These are phyloP conservation scores for Isichthys henryi DNA, from an alignment of 2,113 vertebrate species.

Conservation along the genomic window DNA sequence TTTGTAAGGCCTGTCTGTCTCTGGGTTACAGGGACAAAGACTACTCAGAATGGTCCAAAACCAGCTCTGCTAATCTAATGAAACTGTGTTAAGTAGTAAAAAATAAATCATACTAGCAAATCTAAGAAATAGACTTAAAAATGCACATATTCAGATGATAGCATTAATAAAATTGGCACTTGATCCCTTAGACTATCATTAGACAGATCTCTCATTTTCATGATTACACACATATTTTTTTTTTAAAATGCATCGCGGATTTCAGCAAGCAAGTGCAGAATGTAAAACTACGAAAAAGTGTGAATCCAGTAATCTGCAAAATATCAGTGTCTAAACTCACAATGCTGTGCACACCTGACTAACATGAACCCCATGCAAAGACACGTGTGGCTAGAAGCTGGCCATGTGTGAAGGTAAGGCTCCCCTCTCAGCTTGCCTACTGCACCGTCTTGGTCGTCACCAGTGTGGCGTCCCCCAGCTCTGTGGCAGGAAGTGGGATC, in stretches of 20 bases:
- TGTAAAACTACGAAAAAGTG: background rate
- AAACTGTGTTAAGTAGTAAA: background rate
- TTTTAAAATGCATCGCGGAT: background rate
- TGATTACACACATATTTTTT: background rate
- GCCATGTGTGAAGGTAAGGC: background rate
- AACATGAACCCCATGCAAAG: background rate
- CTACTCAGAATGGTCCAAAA: background rate
- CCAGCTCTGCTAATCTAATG: background rate
- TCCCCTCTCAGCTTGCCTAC: background rate
- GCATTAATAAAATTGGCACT: background rate
- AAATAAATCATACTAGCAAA: background rate
- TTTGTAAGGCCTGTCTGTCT: background rate
- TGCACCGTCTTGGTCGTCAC: constrained; percentile 63
- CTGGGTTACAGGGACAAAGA: background rate
- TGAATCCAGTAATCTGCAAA: background rate
- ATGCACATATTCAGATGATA: background rate
- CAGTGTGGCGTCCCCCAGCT: constrained; percentile 54
- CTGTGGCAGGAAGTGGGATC: constrained; percentile 64
- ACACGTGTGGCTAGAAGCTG: background rate
- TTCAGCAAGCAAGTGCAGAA: background rate
- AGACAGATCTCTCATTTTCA: background rate
- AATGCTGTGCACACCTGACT: background rate
- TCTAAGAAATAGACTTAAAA: background rate
- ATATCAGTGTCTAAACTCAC: background rate
- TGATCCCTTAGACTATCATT: background rate